phyloP scores from a whole-genome alignment of 2,888 invertebrate genomes.

The Lymantria monacha region DNA sequence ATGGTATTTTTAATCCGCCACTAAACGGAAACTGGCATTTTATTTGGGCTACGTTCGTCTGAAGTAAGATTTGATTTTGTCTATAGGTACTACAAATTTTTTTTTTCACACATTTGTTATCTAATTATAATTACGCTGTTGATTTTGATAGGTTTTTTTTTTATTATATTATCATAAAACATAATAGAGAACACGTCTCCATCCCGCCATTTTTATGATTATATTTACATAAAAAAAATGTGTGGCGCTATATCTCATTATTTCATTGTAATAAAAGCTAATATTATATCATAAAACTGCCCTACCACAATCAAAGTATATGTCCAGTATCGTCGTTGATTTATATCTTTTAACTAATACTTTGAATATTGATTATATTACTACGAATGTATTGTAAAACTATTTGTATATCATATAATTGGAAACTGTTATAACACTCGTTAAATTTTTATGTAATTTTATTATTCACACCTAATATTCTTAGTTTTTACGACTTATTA shows the following conservation, averaged over 20 bases:
- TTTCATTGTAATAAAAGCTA: constrained; percentile 23
- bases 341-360: constrained; percentile 19
- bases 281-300: constrained; percentile 55
- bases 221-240: too few relatives aligned
- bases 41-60: too few relatives aligned
- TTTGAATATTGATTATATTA: constrained; percentile 31
- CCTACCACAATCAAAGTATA: constrained; percentile 52
- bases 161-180: too few relatives aligned
- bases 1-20: too few relatives aligned
- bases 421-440: background rate
- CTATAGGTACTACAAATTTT: too few relatives aligned
- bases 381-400: constrained; percentile 16
- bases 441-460: constrained; percentile 3
- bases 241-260: constrained; percentile 9
- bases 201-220: too few relatives aligned
- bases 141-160: too few relatives aligned
- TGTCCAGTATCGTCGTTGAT: constrained; percentile 29
- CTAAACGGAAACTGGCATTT: too few relatives aligned
- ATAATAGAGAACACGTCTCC: too few relatives aligned
- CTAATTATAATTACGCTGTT: too few relatives aligned
- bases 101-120: too few relatives aligned
- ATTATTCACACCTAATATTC: constrained; percentile 5
- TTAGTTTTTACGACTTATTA: constrained; percentile 1
- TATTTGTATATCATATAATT: constrained; percentile 5
- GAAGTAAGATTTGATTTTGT: too few relatives aligned